Evolutionary conservation across 2,888 invertebrate genomes (phyloP).

Genomic region (Chrysolina oricalcia): DNA sequence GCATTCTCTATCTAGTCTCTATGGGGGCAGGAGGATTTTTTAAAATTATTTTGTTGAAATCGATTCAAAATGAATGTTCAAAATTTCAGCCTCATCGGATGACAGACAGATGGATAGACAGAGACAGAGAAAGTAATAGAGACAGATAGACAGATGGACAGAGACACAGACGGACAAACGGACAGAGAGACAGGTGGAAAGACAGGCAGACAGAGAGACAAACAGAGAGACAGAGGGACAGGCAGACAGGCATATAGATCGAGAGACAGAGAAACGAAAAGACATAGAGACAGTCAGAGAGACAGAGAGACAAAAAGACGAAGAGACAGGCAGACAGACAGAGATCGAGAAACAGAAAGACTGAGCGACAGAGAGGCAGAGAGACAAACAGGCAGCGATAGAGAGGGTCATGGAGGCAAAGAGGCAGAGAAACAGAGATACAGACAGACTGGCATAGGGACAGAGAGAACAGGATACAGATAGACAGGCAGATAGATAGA

Average conservation of each 20-base stretch:
- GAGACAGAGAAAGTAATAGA: background rate
- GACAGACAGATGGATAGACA: background rate
- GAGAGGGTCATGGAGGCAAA: constrained; percentile 24
- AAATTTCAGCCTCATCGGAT: no score
- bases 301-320: constrained; percentile 5
- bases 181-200: background rate
- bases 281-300: background rate
- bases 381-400: constrained; percentile 31
- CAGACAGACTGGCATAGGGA: no score
- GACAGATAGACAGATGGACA: background rate
- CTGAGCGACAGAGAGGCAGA: constrained; percentile 14
- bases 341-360: constrained; percentile 24
- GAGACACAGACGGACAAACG: background rate
- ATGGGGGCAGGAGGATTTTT: no score
- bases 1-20: no score
- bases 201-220: background rate
- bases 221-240: background rate
- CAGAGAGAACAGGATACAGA: no score
- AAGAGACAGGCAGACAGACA: constrained; percentile 27
- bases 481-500: no score
- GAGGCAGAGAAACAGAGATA: background rate
- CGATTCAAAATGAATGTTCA: no score
- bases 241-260: background rate
- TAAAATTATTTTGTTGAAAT: no score
- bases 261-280: background rate